These are phyloP conservation scores for Anser cygnoides DNA, from an alignment of 2,113 vertebrate genomes.

Conservation along the genomic window DNA sequence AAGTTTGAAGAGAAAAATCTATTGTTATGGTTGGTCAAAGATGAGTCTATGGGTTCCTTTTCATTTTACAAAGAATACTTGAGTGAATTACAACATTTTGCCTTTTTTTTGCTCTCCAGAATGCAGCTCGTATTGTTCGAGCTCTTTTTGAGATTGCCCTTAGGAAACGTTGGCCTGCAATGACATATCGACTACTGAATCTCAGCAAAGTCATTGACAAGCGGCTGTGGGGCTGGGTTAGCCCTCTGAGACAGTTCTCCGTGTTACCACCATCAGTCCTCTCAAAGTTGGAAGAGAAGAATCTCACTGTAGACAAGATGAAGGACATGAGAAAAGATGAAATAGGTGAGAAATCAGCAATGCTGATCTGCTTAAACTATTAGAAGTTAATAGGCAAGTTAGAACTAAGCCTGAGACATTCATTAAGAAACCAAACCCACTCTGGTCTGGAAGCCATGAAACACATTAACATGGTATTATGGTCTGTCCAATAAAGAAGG, in stretches of 20 bases:
- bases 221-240: conserved; percentile 92
- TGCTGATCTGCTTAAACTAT: not conserved
- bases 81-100: not conserved
- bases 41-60: not conserved
- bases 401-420: not conserved
- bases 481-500: not conserved
- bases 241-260: conserved; percentile 93
- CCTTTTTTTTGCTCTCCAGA: conserved; percentile 75
- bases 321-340: conserved; percentile 99
- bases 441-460: not conserved
- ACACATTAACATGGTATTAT: not conserved
- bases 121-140: conserved; percentile 94
- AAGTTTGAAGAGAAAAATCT: conserved; percentile 9
- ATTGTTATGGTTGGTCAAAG: conserved; percentile 17
- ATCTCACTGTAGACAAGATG: conserved; percentile 92
- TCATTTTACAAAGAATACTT: conserved; percentile 17
- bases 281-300: conserved; percentile 90
- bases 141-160: conserved; percentile 97
- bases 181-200: conserved; percentile 94
- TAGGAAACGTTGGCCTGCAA: conserved; percentile 94
- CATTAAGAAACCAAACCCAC: not conserved
- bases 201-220: conserved; percentile 98
- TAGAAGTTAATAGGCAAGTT: not conserved
- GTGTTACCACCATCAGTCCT: conserved; percentile 86
- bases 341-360: conserved; percentile 85